phyloP scores from a whole-genome alignment of 2,888 invertebrate species.

The Leptinotarsa haldemani region DNA sequence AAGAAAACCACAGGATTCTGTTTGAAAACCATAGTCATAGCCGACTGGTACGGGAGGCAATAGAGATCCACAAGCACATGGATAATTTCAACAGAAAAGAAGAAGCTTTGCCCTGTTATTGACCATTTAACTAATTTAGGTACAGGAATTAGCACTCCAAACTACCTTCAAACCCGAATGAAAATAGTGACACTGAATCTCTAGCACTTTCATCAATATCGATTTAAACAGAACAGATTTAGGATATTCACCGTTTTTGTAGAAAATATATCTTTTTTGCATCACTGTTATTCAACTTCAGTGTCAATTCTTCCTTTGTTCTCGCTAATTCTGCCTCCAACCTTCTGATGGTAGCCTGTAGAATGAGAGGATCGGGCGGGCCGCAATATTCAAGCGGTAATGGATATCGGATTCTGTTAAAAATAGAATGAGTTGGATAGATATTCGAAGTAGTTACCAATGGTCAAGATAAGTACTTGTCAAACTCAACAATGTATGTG shows the following conservation, averaged over 20 bases:
- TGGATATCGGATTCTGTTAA: constrained; percentile 68
- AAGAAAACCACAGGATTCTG: no score
- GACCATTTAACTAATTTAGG: no score
- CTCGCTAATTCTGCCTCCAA: constrained; percentile 66
- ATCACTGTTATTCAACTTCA: constrained; percentile 48
- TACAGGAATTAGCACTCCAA: no score
- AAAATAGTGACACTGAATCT: no score
- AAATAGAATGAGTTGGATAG: constrained; percentile 19
- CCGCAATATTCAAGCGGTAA: constrained; percentile 69
- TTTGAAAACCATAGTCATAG: no score
- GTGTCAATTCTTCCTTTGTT: constrained; percentile 56
- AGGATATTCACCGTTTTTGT: constrained; percentile 55
- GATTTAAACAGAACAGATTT: background rate
- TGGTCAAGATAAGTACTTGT: constrained; percentile 60
- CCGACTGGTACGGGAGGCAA: no score
- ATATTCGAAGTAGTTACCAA: background rate
- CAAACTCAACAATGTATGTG: constrained; percentile 70
- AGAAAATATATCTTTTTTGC: constrained; percentile 54
- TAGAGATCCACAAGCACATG: no score
- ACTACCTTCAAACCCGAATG: no score
- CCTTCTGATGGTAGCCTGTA: constrained; percentile 67
- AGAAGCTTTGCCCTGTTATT: no score
- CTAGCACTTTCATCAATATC: no score
- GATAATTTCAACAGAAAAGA: no score
- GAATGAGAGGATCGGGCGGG: constrained; percentile 67